Evolutionary conservation across 2,113 vertebrate species (phyloP).

Genomic region (Ceyx cyanopectus): DNA sequence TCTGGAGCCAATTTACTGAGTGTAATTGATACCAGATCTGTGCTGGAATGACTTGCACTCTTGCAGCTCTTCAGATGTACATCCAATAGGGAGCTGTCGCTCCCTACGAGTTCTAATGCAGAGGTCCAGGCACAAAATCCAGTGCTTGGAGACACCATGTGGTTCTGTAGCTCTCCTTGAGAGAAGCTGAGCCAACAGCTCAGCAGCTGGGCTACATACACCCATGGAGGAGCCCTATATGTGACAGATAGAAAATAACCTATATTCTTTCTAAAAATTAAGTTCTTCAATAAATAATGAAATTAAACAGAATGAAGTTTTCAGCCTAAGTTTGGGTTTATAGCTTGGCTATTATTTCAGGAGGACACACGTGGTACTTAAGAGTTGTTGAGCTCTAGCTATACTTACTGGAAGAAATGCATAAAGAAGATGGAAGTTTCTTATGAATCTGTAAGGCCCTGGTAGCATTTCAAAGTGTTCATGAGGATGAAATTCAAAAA

Average conservation of each 20-base stretch:
- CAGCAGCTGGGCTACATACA: conserved; percentile 27
- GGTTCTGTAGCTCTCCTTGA: conserved; percentile 33
- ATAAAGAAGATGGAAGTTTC: background rate
- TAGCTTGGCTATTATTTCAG: background rate
- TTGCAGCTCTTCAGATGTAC: conserved; percentile 66
- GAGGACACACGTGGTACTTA: background rate
- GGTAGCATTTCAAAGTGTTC: background rate
- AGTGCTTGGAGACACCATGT: conserved; percentile 18
- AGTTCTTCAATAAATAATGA: conserved; percentile 25
- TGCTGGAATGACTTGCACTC: conserved; percentile 67
- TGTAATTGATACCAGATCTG: conserved; percentile 74
- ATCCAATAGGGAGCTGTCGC: conserved; percentile 62
- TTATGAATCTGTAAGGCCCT: background rate
- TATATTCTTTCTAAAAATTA: conserved; percentile 13
- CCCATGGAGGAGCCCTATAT: background rate
- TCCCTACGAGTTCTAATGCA: background rate
- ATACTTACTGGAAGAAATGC: background rate
- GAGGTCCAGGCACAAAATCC: conserved; percentile 34
- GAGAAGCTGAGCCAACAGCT: conserved; percentile 23
- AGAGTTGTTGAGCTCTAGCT: background rate
- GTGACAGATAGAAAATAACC: conserved; percentile 26
- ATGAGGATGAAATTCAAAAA: background rate
- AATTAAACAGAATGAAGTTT: background rate
- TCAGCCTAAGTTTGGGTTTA: background rate
- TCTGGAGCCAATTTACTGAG: conserved; percentile 74